Evolutionary conservation across 2,113 vertebrate species (phyloP), one percentile per base, ranked within the genome.

Genomic region (Melozone crissalis): DNA sequence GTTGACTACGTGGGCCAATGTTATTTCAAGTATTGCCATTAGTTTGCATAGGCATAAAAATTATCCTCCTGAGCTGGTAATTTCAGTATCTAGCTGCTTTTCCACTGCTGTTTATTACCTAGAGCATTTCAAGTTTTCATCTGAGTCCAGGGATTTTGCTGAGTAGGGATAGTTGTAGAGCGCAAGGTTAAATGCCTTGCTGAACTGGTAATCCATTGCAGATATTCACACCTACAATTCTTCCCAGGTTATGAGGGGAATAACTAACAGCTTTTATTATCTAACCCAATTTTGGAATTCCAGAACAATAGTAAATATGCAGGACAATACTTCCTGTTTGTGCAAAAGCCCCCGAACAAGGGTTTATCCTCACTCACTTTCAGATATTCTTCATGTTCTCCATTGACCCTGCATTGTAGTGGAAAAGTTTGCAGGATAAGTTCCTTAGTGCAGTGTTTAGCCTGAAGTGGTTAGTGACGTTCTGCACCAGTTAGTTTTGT

Each of bases 401-500:
- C 10, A 3, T 20, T 73, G 67, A 54, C 49, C 61, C 68, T 65
- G 15, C 30, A 10, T 58, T 35, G 37, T 31, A 2, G 22, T 83
- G 43, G 28, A 33, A 41, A 62, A 77, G 79, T 91, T 76, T 86
- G 16, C 39, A 55, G 58, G 30, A 58, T 68, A n/a, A 66, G n/a
- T 35, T 43, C 44, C 37, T 78, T 37, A 28, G 41, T 51, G 72
- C 66, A 80, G 21, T 35, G 44, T 67, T 80, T 86, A 57, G 49
- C 54, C 71, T 62, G 37, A 84, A 90, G 28, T 89, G 17, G 77
- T 93, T 62, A 47, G 54, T 89, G 95, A 92, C 69, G 69, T 87
- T 61, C 76, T 92, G 73, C 69, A 89, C 43, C 37, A 71, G 39
- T 41, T 41, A 68, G 82, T 41, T 93, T 65, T 94, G 59, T 88